phyloP scores from a whole-genome alignment of 2,797 vertebrate genomes.

The Halcyon badia region DNA sequence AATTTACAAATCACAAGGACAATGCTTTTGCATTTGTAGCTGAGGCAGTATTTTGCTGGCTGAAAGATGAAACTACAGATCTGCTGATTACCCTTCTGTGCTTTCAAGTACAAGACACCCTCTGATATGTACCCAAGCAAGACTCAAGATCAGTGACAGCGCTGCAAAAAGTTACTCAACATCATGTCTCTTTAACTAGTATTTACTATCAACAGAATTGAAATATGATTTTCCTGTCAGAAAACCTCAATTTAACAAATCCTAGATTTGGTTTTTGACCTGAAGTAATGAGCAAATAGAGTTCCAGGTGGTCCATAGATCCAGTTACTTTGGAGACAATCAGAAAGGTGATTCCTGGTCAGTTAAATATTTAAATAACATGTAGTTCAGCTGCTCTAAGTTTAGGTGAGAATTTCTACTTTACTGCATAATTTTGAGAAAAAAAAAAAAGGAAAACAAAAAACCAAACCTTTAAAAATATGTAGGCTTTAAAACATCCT shows the following conservation, averaged over 20 bases:
- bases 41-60: not conserved
- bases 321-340: not conserved
- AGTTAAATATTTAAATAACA: not conserved
- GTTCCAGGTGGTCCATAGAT: not conserved
- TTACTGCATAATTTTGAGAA: not conserved
- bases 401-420: not conserved
- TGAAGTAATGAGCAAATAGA: not conserved
- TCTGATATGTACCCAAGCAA: constrained; percentile 16
- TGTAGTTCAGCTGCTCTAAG: not conserved
- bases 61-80: not conserved
- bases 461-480: not conserved
- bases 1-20: not conserved
- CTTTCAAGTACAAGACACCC: not conserved
- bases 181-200: not conserved
- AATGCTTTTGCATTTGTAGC: not conserved
- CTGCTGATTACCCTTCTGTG: not conserved
- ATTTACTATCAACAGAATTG: constrained; percentile 6
- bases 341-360: not conserved
- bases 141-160: not conserved
- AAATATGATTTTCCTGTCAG: constrained; percentile 26
- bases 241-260: constrained; percentile 44
- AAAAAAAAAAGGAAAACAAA: not conserved
- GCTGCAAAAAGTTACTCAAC: not conserved
- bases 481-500: not conserved
- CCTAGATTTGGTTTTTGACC: not conserved